These are phyloP conservation scores for Erinaceus europaeus DNA, from an alignment of 2,113 vertebrate genomes.

Conservation along the genomic window DNA sequence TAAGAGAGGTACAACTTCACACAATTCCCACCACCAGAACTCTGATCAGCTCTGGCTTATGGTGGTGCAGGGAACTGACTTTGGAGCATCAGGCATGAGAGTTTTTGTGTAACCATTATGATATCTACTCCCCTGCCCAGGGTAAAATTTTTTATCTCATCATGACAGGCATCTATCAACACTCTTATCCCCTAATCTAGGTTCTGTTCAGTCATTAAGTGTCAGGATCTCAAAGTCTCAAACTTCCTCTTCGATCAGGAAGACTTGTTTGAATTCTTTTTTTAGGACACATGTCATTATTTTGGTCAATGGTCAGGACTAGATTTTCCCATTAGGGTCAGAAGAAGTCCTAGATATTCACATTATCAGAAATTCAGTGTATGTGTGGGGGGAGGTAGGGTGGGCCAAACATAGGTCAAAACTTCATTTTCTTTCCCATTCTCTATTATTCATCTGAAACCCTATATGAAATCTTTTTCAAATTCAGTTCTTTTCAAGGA, in stretches of 20 bases:
- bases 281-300: background rate
- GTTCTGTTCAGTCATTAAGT: too few relatives aligned
- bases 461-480: background rate
- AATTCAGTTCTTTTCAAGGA: conserved; percentile 43
- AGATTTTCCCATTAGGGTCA: background rate
- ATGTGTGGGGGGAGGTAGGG: background rate
- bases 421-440: conserved; percentile 36
- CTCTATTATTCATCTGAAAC: conserved; percentile 36
- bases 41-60: too few relatives aligned
- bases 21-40: too few relatives aligned
- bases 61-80: too few relatives aligned
- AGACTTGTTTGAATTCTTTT: conserved; percentile 18
- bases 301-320: background rate
- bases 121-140: too few relatives aligned
- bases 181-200: too few relatives aligned
- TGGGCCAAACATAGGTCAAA: conserved; percentile 26
- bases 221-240: too few relatives aligned
- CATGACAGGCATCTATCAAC: too few relatives aligned
- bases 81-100: too few relatives aligned
- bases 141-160: too few relatives aligned
- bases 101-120: too few relatives aligned
- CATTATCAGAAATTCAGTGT: background rate
- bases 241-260: background rate
- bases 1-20: too few relatives aligned
- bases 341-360: background rate